Conservation (phyloP, 2,888 invertebrate genomes). For the Pollenia labialis region DNA sequence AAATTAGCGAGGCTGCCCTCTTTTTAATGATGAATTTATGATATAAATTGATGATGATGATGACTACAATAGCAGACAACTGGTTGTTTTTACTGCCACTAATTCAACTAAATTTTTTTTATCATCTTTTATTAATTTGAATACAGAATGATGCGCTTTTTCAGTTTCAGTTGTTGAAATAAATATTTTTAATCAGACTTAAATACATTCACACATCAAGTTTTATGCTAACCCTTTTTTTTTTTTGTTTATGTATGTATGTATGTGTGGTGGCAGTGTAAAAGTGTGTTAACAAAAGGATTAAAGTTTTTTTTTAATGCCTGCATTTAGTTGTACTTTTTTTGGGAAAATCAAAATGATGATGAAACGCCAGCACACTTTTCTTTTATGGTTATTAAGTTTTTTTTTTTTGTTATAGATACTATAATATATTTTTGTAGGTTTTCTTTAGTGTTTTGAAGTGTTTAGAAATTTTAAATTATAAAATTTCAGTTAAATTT, state of each 20-base stretch:
- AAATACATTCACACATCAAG: constrained; percentile 52
- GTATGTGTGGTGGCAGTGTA: neutral
- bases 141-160: constrained; percentile 69
- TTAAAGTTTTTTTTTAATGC: constrained; percentile 58
- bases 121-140: constrained; percentile 58
- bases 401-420: constrained; percentile 18
- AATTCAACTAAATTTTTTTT: constrained; percentile 34
- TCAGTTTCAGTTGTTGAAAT: constrained; percentile 41
- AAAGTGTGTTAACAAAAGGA: constrained; percentile 71
- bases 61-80: constrained; percentile 56
- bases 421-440: neutral
- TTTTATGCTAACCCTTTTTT: constrained; percentile 60
- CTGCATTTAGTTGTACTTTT: constrained; percentile 58
- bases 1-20: constrained; percentile 30
- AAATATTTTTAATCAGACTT: constrained; percentile 69
- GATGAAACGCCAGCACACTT: constrained; percentile 73
- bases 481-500: constrained; percentile 64
- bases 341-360: constrained; percentile 19
- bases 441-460: constrained; percentile 40
- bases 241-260: too few species aligned
- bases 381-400: constrained; percentile 65
- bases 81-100: constrained; percentile 2
- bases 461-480: constrained; percentile 60
- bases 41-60: constrained; percentile 69
- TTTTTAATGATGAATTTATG: constrained; percentile 72